phyloP scores from a whole-genome alignment of 2,888 invertebrate genomes.

The Morpho deidamia region DNA sequence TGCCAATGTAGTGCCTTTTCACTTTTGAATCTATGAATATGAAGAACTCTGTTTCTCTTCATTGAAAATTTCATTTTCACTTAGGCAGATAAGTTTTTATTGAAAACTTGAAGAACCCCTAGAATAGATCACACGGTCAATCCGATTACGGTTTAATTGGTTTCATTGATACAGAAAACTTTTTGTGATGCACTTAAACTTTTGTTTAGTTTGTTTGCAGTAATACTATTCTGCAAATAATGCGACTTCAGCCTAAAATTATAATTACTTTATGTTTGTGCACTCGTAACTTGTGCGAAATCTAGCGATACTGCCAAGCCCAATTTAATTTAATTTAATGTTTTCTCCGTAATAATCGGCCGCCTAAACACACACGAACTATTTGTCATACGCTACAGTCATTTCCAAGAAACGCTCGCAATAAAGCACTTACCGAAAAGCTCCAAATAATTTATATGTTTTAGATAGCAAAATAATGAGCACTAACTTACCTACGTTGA shows the following conservation, averaged over 20 bases:
- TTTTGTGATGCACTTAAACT: neutral
- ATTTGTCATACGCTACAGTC: conserved; percentile 36
- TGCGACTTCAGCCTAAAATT: conserved; percentile 29
- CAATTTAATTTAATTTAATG: conserved; percentile 64
- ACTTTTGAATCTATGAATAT: too few relatives aligned
- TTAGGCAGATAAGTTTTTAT: too few relatives aligned
- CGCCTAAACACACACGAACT: conserved; percentile 32
- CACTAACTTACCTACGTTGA: conserved; percentile 15
- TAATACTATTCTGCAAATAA: neutral
- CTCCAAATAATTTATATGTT: conserved; percentile 4
- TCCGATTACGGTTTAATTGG: too few relatives aligned
- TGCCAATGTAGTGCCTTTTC: too few relatives aligned
- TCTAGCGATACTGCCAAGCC: conserved; percentile 55
- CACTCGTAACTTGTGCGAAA: conserved; percentile 46
- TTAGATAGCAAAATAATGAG: conserved; percentile 8
- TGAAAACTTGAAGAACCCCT: too few relatives aligned
- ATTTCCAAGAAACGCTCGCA: conserved; percentile 14
- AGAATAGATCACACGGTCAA: too few relatives aligned
- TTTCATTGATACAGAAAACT: too few relatives aligned
- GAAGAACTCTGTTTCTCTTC: too few relatives aligned
- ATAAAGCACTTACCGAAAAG: conserved; percentile 20
- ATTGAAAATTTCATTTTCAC: too few relatives aligned
- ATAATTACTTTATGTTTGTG: conserved; percentile 36
- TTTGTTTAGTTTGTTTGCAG: neutral
- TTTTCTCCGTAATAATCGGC: conserved; percentile 55